Evolutionary conservation across 2,888 invertebrate genomes (phyloP), one percentile per base, ranked within the genome.

Genomic region (Cancer borealis): DNA sequence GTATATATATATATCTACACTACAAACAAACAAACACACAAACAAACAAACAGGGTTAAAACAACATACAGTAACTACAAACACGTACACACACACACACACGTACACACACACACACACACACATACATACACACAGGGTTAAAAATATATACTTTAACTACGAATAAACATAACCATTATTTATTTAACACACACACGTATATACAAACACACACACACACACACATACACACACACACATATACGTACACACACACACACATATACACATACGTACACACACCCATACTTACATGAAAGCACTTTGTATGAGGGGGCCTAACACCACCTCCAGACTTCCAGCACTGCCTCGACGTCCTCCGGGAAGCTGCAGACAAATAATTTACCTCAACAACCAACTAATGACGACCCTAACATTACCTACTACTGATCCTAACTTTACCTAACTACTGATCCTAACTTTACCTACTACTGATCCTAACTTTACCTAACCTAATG

Each of bases 271-370:
- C n/a, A n/a, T n/a, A n/a, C n/a, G n/a, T n/a, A n/a, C n/a, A n/a
- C n/a, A n/a, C n/a, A n/a, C 8, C 79, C 79, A 91, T 91, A 95
- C 95, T 95, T 95, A 95, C 95, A 93, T 92, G 17, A 95, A 49
- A 79, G 95, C 95, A 87, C 95, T 95, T 87, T 95, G 94, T 92
- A 95, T 95, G 87, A 95, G 94, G 46, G 95, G 95, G 47, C 95
- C 95, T 47, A 95, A 84, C 73, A 95, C 94, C 88, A 95, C 93
- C 90, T 95, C 95, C 92, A 95, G 89, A 49, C 95, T 95, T 45
- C 95, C 95, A 21, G 94, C 95, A 84, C 93, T 94, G 30, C 93
- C 92, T 88, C 95, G 87, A 49, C 95, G 73, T 3, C 92, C 54
- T 21, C 21, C 79, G 0, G 30, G 10, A 87, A 47, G 92, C 92